Evolutionary conservation across 2,113 vertebrate genomes (phyloP), one percentile per base, ranked within the genome.

Genomic region (Otocyon megalotis): DNA sequence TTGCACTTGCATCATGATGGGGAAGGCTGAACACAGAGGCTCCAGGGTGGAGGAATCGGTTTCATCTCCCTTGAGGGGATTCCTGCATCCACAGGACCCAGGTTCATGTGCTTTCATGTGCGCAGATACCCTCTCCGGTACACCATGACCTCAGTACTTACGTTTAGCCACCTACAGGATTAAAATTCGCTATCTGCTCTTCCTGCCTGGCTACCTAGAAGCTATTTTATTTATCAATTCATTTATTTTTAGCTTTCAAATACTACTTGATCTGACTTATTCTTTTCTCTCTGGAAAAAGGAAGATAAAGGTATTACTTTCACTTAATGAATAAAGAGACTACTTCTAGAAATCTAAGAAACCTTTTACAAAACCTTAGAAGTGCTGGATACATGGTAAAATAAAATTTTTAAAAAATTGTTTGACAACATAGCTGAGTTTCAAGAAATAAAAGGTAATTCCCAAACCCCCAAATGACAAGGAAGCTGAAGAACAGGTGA

Each of bases 401-500:
- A 69, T 19, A 69, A 63, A 17, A 4, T 43, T 43, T 7, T 7
- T 5, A 54, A 56, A 71, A n/a, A 74, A 83, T 53, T 53, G 0
- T 94, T 90, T 94, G 90, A 80, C 86, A 72, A 50, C 30, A 72
- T 35, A 50, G 50, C 26, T 74, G 76, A 84, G 32, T 90, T 94
- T 79, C 76, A 87, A 90, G 74, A 53, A 56, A 88, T 54, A 89
- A 56, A 88, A 60, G 16, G 28, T 83, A 96, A 65, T 69, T 83
- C 71, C 76, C 48, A 67, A 83, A 71, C 12, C 56, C 53, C 54
- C 72, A 56, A 90, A 74, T 65, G 62, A 84, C 54, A 56, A 89
- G 37, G 48, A 90, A 90, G 32, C 76, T 82, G 30, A 60, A 83
- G 93, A 43, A 19, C 74, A 79, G 28, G 62, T 48, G 7, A 79